Conservation (phyloP, 2,888 invertebrate genomes). For the Acholoe squamosa region DNA sequence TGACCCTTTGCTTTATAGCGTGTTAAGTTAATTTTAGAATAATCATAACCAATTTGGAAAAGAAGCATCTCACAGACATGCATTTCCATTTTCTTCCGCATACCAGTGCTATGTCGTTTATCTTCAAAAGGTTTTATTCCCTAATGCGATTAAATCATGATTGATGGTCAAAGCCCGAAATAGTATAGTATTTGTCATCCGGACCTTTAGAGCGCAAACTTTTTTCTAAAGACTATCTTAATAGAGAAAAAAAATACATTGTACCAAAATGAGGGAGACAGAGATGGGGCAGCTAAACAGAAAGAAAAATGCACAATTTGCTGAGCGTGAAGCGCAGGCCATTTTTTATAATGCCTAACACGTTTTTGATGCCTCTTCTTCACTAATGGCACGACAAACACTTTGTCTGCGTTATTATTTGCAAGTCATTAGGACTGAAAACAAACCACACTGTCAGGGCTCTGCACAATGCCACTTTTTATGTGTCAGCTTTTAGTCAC, state of each 20-base stretch:
- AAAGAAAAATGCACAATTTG: not conserved
- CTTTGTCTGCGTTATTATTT: slow-evolving; percentile 11
- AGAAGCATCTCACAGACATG: no score
- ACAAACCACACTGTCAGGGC: not conserved
- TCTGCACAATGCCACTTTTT: not conserved
- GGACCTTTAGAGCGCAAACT: not conserved
- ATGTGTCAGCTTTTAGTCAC: not conserved
- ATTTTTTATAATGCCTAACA: not conserved
- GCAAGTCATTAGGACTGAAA: slow-evolving; percentile 4
- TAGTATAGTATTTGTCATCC: not conserved
- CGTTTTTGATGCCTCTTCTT: not conserved
- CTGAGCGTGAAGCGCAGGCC: not conserved
- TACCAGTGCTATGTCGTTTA: no score
- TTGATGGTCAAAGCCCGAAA: not conserved
- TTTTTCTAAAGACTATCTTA: not conserved
- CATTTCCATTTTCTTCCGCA: no score
- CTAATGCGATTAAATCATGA: not conserved
- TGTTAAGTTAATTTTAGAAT: no score
- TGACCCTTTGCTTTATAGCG: no score
- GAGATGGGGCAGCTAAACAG: no score
- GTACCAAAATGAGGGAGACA: not conserved
- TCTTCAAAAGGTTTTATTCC: no score
- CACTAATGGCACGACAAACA: slow-evolving; percentile 2
- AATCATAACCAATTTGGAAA: no score
- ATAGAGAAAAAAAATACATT: not conserved